These are phyloP conservation scores for Eulemur macaco DNA, from an alignment of 2,113 vertebrate genomes.

Conservation along the genomic window DNA sequence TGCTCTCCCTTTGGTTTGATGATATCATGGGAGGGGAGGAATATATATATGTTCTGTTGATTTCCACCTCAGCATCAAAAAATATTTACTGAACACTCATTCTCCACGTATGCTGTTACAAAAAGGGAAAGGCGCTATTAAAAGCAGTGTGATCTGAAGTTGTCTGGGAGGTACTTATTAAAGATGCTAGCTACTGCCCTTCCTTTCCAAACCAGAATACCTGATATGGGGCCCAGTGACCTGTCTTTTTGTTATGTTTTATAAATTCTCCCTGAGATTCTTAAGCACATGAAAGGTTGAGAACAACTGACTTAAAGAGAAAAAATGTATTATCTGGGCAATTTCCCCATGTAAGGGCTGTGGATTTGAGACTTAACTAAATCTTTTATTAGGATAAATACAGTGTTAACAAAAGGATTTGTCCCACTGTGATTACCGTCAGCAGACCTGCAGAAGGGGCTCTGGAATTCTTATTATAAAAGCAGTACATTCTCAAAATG, in stretches of 20 bases:
- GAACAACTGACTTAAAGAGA: not conserved
- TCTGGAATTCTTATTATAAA: not conserved
- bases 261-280: not conserved
- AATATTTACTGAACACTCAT: not conserved
- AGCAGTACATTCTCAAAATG: not conserved
- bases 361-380: not conserved
- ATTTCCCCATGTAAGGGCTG: not conserved
- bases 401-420: not conserved
- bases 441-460: not conserved
- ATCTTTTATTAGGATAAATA: not conserved
- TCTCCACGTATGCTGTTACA: not conserved
- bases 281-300: not conserved
- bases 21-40: not conserved
- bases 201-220: not conserved
- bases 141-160: not conserved
- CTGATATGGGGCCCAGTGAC: not conserved
- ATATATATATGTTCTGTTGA: not conserved
- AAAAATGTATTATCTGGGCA: not conserved
- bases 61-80: constrained; percentile 28
- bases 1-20: not conserved
- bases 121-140: not conserved
- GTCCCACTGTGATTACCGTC: not conserved
- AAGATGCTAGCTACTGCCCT: not conserved
- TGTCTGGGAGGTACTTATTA: not conserved
- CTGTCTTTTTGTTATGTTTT: not conserved